Evolutionary conservation across 2,113 vertebrate species (phyloP).

Genomic region (Atrichornis clamosus): DNA sequence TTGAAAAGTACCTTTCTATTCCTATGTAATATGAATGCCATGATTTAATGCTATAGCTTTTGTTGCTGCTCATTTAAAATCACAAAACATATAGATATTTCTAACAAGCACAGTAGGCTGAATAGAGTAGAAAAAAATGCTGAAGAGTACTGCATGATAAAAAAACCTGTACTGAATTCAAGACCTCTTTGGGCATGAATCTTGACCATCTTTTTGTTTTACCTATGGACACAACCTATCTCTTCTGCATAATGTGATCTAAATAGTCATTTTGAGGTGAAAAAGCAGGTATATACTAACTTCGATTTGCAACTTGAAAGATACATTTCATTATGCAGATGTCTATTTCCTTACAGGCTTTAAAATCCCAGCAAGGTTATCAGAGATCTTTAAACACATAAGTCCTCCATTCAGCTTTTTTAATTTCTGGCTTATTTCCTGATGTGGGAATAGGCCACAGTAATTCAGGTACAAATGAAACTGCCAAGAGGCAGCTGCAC

Average conservation of each 20-base stretch:
- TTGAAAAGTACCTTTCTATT: not conserved
- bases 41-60: not conserved
- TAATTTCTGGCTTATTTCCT: not conserved
- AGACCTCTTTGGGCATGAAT: not conserved
- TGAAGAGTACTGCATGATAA: not conserved
- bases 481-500: not conserved
- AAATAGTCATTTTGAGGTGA: not conserved
- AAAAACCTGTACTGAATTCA: not conserved
- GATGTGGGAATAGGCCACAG: not conserved
- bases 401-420: not conserved
- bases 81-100: not conserved
- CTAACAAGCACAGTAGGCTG: not conserved
- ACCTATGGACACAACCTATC: not conserved
- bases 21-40: not conserved
- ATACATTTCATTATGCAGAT: not conserved
- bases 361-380: not conserved
- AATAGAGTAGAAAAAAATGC: not conserved
- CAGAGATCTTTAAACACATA: not conserved
- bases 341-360: not conserved
- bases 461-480: conserved; percentile 34
- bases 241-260: not conserved
- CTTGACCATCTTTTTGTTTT: not conserved
- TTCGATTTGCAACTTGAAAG: not conserved
- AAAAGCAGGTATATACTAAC: not conserved
- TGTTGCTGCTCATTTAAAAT: not conserved